Base-by-base conservation (phyloP, 1,140 invertebrate genomes). In the Contarinia nasturtii region DNA sequence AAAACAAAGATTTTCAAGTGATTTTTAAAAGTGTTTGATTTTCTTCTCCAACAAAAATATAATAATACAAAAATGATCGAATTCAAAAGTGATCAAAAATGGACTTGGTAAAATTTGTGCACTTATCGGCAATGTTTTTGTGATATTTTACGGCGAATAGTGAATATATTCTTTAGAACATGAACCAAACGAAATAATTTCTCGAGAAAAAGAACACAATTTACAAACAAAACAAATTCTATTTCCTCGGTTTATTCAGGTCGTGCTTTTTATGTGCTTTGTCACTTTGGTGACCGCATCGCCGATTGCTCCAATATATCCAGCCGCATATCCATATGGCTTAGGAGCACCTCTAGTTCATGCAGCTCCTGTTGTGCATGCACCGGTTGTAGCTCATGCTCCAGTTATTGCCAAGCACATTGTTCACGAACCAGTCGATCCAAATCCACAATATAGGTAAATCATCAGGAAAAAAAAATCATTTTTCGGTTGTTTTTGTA, bases 361-460 rank as follows among this genome's bases (percentile, higher is more conserved):
- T 38, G 54, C 56, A 11, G 55, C 50, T 36, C 50, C 54, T 12
- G 54, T 61, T 22, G 51, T 54, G 15, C 48, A 57, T 7, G 55
- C 54, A 44, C 54, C 57, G 33, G 57, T 64, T 4, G 34, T 65
- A 11, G 58, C 60, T 8, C 55, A 66, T 38, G 56, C 57, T 12
- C 57, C 63, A 21, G 63, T 66, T 40, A 54, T 61, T 4, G 58
- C 64, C 19, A 55, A 63, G 15, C 52, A 68, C 27, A 55, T 65
- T 45, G 57, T 52, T 48, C 50, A 69, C 0, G 75, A 80, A 57
- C 72, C 75, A 18, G 70, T 73, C 51, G 77, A 80, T 61, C 72
- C 77, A 5, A 72, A 80, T 63, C 80, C 79, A 2, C 72, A 76
- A 38, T 83, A 83, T 60, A 27, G 27, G 27, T 27, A 27, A 27